These are phyloP conservation scores for Amblyjoppa proteus DNA, from an alignment of 2,888 invertebrate species.

Conservation along the genomic window DNA sequence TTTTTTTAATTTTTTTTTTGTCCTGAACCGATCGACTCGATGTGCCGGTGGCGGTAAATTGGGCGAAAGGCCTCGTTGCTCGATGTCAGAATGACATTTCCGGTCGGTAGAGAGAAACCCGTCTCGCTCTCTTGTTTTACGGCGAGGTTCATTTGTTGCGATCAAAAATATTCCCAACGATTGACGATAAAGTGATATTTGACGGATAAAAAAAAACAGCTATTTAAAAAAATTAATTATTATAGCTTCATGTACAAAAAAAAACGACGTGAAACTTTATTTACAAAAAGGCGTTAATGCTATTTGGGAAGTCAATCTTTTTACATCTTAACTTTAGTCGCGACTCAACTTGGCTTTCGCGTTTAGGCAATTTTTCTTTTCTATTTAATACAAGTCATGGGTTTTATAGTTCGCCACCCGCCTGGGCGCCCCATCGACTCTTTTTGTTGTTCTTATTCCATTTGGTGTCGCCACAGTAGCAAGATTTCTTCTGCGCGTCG, in stretches of 20 bases:
- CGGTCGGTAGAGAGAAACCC: slow-evolving; percentile 35
- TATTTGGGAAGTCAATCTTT: slow-evolving; percentile 20
- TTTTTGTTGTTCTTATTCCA: slow-evolving; percentile 76
- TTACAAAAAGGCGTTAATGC: slow-evolving; percentile 37
- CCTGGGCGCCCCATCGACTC: slow-evolving; percentile 77
- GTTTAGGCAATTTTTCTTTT: background rate
- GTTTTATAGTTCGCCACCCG: slow-evolving; percentile 79
- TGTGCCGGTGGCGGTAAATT: slow-evolving; percentile 39
- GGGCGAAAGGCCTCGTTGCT: slow-evolving; percentile 53
- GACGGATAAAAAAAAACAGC: background rate
- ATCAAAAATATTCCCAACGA: background rate
- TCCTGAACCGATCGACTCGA: slow-evolving; percentile 29
- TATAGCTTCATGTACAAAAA: slow-evolving; percentile 26
- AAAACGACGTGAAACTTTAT: slow-evolving; percentile 41
- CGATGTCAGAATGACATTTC: slow-evolving; percentile 67
- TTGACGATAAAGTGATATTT: background rate
- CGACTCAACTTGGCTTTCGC: background rate
- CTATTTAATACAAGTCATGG: background rate
- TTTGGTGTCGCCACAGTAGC: slow-evolving; percentile 88
- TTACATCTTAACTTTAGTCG: slow-evolving; percentile 20
- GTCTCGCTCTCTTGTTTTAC: slow-evolving; percentile 34
- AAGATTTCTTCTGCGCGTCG: slow-evolving; percentile 93
- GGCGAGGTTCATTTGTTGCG: background rate
- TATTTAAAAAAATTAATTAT: background rate
- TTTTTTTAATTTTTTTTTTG: slow-evolving; percentile 48